Evolutionary conservation across 2,797 vertebrate genomes (phyloP).

Genomic region (Melopsittacus undulatus): DNA sequence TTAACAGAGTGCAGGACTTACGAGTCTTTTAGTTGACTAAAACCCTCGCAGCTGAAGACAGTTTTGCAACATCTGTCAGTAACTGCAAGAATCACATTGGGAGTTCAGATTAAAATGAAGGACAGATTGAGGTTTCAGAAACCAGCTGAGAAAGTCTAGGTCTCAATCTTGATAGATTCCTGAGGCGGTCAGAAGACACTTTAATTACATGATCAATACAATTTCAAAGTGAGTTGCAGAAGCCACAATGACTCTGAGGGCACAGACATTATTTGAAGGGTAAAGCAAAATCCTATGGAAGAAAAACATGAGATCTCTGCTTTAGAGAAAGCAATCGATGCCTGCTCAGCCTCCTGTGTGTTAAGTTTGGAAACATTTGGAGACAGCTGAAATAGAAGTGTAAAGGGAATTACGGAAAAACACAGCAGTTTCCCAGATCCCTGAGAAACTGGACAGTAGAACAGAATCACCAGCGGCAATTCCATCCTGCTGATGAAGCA

Average conservation of each 20-base stretch:
- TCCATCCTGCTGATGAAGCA: not conserved
- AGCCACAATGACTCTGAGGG: constrained; percentile 54
- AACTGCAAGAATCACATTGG: not conserved
- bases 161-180: constrained; percentile 31
- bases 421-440: constrained; percentile 56
- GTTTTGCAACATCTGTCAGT: not conserved
- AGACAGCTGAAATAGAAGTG: constrained; percentile 36
- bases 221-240: constrained; percentile 46
- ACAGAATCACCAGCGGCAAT: constrained; percentile 2
- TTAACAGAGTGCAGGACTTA: not conserved
- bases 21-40: not conserved
- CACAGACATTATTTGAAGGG: constrained; percentile 37
- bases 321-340: constrained; percentile 43
- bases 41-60: not conserved
- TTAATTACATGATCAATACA: constrained; percentile 66
- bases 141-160: not conserved
- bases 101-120: constrained; percentile 12
- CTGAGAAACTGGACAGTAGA: not conserved
- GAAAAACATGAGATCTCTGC: constrained; percentile 10
- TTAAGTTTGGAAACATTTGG: constrained; percentile 60
- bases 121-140: constrained; percentile 32
- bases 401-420: constrained; percentile 41
- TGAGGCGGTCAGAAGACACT: constrained; percentile 17
- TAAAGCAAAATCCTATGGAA: constrained; percentile 17
- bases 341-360: constrained; percentile 25